Percentiles rank a stretch among this genome's conserved stretches.
phyloP scores from a whole-genome alignment of 2,113 vertebrate genomes.

The Hippocampus abdominalis region DNA sequence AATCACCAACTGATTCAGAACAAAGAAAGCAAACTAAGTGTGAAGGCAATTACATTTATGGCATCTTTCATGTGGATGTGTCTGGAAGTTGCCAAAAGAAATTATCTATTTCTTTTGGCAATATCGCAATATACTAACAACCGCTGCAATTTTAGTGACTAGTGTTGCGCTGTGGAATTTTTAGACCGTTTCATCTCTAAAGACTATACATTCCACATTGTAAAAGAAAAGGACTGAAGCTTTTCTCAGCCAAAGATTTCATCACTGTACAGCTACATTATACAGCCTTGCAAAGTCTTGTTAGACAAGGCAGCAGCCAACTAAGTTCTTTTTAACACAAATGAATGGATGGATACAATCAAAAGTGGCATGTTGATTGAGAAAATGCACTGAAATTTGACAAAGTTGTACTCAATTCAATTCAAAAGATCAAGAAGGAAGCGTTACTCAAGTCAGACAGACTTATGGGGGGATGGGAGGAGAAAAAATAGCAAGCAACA shows the following conservation, averaged over 20 bases:
- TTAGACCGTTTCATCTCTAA: too few relatives aligned
- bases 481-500: background rate
- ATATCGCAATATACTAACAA: background rate
- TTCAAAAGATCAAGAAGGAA: conserved; percentile 13
- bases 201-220: background rate
- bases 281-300: conserved; percentile 59
- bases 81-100: too few relatives aligned
- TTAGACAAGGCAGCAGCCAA: conserved; percentile 64
- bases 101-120: too few relatives aligned
- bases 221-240: conserved; percentile 43
- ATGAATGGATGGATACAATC: conserved; percentile 38
- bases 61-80: background rate
- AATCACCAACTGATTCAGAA: too few relatives aligned
- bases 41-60: too few relatives aligned
- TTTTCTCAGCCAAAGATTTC: conserved; percentile 62
- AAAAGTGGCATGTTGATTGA: conserved; percentile 25
- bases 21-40: too few relatives aligned
- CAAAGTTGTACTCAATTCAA: too few relatives aligned
- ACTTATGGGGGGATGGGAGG: background rate
- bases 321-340: conserved; percentile 59
- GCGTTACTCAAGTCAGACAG: background rate
- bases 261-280: conserved; percentile 65
- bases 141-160: background rate
- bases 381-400: conserved; percentile 8
- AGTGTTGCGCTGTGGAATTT: background rate